Conservation (phyloP, 2,888 invertebrate species). For the Pyrrhia umbra region DNA sequence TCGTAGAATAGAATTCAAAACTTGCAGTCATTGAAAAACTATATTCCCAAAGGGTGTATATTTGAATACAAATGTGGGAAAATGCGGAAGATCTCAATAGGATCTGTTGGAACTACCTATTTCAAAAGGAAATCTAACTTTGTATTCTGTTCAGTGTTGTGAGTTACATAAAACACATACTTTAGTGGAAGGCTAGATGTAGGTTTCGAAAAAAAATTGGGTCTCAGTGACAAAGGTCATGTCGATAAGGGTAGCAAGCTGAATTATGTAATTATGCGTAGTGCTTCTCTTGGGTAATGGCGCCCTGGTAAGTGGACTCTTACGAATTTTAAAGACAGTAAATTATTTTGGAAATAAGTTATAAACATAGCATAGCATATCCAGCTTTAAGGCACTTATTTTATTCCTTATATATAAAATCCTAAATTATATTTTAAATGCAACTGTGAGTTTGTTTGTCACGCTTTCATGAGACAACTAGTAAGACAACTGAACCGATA, state of each 20-base stretch:
- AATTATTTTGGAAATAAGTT: neutral
- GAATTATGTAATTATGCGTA: constrained; percentile 30
- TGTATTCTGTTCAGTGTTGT: constrained; percentile 49
- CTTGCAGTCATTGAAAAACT: constrained; percentile 66
- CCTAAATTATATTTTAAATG: no score
- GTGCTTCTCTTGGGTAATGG: constrained; percentile 21
- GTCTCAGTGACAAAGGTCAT: constrained; percentile 23
- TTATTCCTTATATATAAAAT: no score
- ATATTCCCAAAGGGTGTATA: constrained; percentile 67
- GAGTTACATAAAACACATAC: constrained; percentile 48
- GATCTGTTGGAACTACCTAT: constrained; percentile 49
- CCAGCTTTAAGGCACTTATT: no score
- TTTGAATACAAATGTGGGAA: constrained; percentile 75
- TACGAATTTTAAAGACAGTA: neutral
- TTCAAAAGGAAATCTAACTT: constrained; percentile 50
- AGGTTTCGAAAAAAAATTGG: constrained; percentile 2
- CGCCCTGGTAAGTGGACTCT: constrained; percentile 19
- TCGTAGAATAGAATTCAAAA: constrained; percentile 46
- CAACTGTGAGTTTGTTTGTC: no score
- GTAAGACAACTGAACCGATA: no score
- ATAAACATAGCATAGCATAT: no score
- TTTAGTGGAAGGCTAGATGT: constrained; percentile 42
- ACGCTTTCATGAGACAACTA: neutral
- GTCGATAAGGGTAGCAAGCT: constrained; percentile 11
- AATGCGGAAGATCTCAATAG: constrained; percentile 66